phyloP scores from a whole-genome alignment of 92 coral and sea anemone species.

The Actinostola sp. region DNA sequence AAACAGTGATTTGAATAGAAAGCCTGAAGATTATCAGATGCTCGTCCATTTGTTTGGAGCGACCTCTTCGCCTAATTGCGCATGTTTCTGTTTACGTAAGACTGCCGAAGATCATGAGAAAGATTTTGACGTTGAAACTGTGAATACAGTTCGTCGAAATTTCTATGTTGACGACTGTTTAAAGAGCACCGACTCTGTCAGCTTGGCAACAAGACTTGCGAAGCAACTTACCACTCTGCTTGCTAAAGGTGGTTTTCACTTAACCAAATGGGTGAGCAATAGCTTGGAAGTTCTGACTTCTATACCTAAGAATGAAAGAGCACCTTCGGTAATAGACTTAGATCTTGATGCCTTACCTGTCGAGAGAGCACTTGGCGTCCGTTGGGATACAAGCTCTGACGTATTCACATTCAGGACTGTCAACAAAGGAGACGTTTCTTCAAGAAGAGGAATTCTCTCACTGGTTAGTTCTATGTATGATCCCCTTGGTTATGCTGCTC shows the following conservation, averaged over 20 bases:
- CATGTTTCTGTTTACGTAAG: conserved; percentile 32
- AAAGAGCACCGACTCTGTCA: conserved; percentile 12
- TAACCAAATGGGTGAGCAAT: conserved; percentile 12
- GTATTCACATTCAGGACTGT: conserved; percentile 24
- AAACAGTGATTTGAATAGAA: conserved; percentile 12
- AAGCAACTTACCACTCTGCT: conserved; percentile 24
- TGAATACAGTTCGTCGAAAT: conserved; percentile 14
- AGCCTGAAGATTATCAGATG: conserved; percentile 25
- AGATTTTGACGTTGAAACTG: not conserved
- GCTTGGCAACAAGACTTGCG: conserved; percentile 10
- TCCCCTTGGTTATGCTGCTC: conserved; percentile 41
- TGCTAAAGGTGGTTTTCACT: conserved; percentile 10
- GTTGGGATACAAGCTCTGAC: conserved; percentile 19
- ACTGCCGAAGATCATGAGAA: conserved; percentile 6
- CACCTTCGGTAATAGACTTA: conserved; percentile 11
- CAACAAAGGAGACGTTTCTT: too few relatives aligned
- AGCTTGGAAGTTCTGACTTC: conserved; percentile 3
- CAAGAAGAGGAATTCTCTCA: conserved; percentile 48
- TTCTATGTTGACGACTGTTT: conserved; percentile 30
- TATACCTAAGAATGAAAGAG: not conserved
- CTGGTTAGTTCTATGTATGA: conserved; percentile 33
- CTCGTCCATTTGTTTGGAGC: conserved; percentile 32
- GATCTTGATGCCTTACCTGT: conserved; percentile 16
- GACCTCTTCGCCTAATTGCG: conserved; percentile 36
- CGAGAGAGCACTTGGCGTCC: conserved; percentile 35